Evolutionary conservation across 2,888 invertebrate genomes (phyloP).

Genomic region (Epiblema foenella): DNA sequence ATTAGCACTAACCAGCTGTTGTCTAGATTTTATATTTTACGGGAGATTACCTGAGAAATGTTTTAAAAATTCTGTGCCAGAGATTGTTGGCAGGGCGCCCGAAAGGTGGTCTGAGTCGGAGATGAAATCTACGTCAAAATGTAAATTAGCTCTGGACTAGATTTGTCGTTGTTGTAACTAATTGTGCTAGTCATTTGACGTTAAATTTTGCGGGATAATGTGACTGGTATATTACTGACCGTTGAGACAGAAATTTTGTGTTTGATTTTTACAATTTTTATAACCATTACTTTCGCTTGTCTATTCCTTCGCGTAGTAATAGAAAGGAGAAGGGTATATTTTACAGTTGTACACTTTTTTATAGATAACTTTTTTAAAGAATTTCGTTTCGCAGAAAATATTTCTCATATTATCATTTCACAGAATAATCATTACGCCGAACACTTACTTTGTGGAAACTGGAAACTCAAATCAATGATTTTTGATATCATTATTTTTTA

Average conservation of each 20-base stretch:
- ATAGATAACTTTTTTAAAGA: no score
- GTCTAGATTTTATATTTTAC: conserved; percentile 50
- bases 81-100: conserved; percentile 55
- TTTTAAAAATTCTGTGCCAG: conserved; percentile 57
- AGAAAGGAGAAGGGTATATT: no score
- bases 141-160: conserved; percentile 43
- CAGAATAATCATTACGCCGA: no score
- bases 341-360: no score
- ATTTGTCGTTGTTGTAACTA: conserved; percentile 43
- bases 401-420: no score
- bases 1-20: conserved; percentile 57
- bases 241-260: neutral
- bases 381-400: no score
- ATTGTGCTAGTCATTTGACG: conserved; percentile 42
- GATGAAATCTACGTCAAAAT: conserved; percentile 50
- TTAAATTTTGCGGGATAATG: conserved; percentile 17
- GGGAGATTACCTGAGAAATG: conserved; percentile 70
- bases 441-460: no score
- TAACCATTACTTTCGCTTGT: no score
- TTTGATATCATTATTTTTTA: no score
- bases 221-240: neutral
- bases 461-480: no score
- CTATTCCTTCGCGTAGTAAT: no score
- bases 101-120: conserved; percentile 59
- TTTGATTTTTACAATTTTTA: neutral